Percentiles rank a stretch among this genome's conserved stretches.
These are phyloP conservation scores for Parelbella ahira DNA, from an alignment of 2,888 invertebrate genomes.

Conservation along the genomic window DNA sequence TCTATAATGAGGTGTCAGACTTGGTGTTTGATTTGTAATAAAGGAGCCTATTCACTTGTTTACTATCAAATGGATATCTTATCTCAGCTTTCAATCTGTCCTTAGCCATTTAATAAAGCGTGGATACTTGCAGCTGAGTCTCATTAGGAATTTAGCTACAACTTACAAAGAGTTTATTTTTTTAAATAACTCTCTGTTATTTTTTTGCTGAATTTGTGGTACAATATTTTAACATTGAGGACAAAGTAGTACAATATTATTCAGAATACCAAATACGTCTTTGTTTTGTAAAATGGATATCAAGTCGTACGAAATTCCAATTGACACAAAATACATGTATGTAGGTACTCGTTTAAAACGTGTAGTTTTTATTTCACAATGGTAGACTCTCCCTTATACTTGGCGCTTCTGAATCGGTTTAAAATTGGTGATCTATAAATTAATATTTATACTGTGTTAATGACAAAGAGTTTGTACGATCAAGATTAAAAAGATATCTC, in stretches of 20 bases:
- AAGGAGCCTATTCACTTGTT: constrained; percentile 38
- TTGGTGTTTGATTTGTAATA: constrained; percentile 47
- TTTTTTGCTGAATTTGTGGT: no score
- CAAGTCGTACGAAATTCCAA: no score
- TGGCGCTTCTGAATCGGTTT: constrained; percentile 64
- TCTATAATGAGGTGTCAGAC: constrained; percentile 65
- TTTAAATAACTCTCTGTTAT: no score
- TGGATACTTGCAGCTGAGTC: constrained; percentile 2
- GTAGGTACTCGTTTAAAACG: no score
- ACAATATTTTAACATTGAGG: no score
- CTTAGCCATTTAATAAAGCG: constrained; percentile 13
- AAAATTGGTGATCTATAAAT: constrained; percentile 50
- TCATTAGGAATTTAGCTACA: constrained; percentile 17
- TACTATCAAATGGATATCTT: constrained; percentile 23
- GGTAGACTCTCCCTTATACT: constrained; percentile 39
- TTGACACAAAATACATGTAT: no score
- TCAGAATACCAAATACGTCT: no score
- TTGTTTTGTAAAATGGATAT: no score
- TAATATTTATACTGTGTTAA: constrained; percentile 73
- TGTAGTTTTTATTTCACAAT: no score
- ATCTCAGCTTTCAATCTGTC: constrained; percentile 17
- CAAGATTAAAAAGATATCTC: constrained; percentile 57
- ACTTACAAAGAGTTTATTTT: background rate
- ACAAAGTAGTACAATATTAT: no score
- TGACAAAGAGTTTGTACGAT: constrained; percentile 59